Percentiles rank a stretch among this genome's conserved stretches.
phyloP scores from a whole-genome alignment of 2,113 vertebrate genomes.

The Saccopteryx bilineata region DNA sequence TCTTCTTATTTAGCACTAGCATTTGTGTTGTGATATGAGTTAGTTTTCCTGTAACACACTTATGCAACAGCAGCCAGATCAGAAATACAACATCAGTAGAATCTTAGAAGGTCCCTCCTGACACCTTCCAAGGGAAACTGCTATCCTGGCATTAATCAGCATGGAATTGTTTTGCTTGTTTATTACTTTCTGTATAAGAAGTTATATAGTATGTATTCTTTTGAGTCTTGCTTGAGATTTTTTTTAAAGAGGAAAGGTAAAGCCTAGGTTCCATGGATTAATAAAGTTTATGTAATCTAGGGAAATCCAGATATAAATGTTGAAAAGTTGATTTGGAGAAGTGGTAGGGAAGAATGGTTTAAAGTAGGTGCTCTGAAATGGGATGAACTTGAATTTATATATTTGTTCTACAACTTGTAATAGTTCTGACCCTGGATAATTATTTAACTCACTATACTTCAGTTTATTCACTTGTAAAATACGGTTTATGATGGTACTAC shows the following conservation, averaged over 20 bases:
- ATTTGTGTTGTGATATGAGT: slow-evolving; percentile 31
- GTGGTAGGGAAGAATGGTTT: neutral
- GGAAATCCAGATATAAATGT: neutral
- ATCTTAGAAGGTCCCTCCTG: neutral
- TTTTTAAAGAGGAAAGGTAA: neutral
- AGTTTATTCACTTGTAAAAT: slow-evolving; percentile 35
- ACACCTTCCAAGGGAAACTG: neutral
- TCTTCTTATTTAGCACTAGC: slow-evolving; percentile 56
- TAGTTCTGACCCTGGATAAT: neutral
- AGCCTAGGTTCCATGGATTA: neutral
- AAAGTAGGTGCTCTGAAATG: neutral
- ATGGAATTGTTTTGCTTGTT: neutral
- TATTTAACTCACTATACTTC: neutral
- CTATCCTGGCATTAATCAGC: neutral
- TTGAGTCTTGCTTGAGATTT: neutral
- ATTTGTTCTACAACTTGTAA: neutral
- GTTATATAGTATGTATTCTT: neutral
- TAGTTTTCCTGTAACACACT: slow-evolving; percentile 29
- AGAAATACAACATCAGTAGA: neutral
- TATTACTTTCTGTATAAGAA: neutral
- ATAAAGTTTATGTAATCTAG: neutral
- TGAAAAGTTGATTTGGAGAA: neutral
- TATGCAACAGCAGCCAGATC: neutral
- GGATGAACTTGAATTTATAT: neutral
- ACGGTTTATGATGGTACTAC: neutral